Evolutionary conservation across 2,113 vertebrate genomes (phyloP), one percentile per base, ranked within the genome.

Genomic region (Pygoscelis antarcticus): DNA sequence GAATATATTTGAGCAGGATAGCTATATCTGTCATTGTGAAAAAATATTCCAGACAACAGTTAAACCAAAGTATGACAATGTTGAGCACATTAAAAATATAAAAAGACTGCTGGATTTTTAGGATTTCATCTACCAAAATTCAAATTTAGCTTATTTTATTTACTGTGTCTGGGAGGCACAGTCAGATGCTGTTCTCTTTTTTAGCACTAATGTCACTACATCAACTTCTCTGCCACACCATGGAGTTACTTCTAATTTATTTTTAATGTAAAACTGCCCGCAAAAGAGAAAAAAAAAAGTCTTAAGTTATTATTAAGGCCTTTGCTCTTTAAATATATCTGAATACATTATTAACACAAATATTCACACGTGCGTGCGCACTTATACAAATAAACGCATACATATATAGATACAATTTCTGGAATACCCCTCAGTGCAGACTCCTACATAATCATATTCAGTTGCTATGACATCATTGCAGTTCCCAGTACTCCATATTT

Each of bases 391-490:
- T 71, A 89, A 91, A 82, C 2, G 2, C 20, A 32, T 34, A 44
- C 4, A 2, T 27, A 36, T 69, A 79, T 74, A 87, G 55, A 69
- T 58, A 87, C 17, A 62, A 55, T 74, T 97, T 90, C 85, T 96
- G 97, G 94, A 96, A 95, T 96, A 94, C 38, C 97, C 89, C 94
- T 93, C 64, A 83, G 75, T 18, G 5, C 91, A 95, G 68, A 86
- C 82, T 95, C 95, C 96, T 93, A 74, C 89, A 94, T 91, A 96
- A 89, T 88, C 91, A 96, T 75, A 91, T 93, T 92, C 95, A 94
- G 95, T 97, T 97, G 95, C 95, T 96, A 96, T 96, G 95, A 97
- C 91, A 96, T 97, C 93, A 97, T 2, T 96, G 89, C 89, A 96
- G 89, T 75, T 96, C 81, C 83, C 84, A 93, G 58, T 69, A 96